Evolutionary conservation across 2,113 vertebrate species (phyloP).

Genomic region (Pedionomus torquatus): DNA sequence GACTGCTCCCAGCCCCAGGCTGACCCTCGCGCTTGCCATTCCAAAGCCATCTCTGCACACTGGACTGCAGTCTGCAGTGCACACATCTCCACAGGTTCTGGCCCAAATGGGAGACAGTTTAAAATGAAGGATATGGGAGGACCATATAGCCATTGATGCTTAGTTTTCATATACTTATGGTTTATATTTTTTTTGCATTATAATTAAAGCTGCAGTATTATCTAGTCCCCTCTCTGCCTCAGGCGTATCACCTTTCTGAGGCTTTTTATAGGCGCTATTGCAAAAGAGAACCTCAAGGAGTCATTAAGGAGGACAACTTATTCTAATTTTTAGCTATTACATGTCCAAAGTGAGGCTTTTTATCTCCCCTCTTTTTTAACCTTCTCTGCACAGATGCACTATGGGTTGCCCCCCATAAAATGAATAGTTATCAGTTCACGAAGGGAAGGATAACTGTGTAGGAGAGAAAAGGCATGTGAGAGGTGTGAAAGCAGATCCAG

Average conservation of each 20-base stretch:
- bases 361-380: background rate
- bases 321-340: background rate
- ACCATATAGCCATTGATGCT: background rate
- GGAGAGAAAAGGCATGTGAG: background rate
- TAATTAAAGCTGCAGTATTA: background rate
- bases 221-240: background rate
- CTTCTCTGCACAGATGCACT: background rate
- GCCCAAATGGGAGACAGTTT: background rate
- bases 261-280: background rate
- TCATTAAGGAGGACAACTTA: background rate
- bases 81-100: background rate
- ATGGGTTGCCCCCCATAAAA: background rate
- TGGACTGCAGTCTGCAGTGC: background rate
- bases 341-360: background rate
- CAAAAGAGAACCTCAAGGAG: background rate
- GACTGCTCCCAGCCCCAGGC: background rate
- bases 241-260: background rate
- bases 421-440: background rate
- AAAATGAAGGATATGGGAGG: background rate
- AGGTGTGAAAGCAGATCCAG: accelerated
- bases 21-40: accelerated
- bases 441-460: background rate
- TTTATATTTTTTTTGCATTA: background rate
- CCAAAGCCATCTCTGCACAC: background rate
- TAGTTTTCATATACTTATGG: background rate